A percentile compares a stretch with the other conserved stretches of the same genome.
Conservation (phyloP, 2,797 vertebrate genomes). For the Florisuga fusca region DNA sequence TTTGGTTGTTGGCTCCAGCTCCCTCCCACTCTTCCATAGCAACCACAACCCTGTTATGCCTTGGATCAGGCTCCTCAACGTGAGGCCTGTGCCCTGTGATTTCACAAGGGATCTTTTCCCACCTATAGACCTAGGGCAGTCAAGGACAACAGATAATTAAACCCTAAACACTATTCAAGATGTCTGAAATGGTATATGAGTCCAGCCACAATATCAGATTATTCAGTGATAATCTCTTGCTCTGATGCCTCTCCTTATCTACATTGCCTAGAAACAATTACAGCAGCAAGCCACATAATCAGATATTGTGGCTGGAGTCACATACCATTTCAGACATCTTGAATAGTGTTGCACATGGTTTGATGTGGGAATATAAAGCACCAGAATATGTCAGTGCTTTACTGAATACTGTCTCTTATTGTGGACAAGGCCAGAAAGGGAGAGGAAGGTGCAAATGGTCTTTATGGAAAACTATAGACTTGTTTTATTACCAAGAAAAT, state of each 20-base stretch:
- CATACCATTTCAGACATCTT: neutral
- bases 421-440: neutral
- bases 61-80: neutral
- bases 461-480: neutral
- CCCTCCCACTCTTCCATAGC: neutral
- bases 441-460: neutral
- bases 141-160: neutral
- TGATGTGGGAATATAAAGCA: neutral
- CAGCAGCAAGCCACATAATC: neutral
- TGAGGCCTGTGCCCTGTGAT: accelerated
- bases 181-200: no score
- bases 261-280: neutral
- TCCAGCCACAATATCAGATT: no score
- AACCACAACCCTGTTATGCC: neutral
- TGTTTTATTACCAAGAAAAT: neutral
- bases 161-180: neutral
- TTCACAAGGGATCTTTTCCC: neutral
- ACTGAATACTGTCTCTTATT: neutral
- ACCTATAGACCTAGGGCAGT: neutral
- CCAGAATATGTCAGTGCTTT: neutral
- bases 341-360: accelerated
- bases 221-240: neutral
- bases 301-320: neutral
- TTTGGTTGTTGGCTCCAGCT: neutral
- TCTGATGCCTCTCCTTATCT: neutral